Percentiles rank a stretch among this genome's conserved stretches.
Evolutionary conservation across 2,797 vertebrate genomes (phyloP).

Genomic region (Enteromius argenteus): DNA sequence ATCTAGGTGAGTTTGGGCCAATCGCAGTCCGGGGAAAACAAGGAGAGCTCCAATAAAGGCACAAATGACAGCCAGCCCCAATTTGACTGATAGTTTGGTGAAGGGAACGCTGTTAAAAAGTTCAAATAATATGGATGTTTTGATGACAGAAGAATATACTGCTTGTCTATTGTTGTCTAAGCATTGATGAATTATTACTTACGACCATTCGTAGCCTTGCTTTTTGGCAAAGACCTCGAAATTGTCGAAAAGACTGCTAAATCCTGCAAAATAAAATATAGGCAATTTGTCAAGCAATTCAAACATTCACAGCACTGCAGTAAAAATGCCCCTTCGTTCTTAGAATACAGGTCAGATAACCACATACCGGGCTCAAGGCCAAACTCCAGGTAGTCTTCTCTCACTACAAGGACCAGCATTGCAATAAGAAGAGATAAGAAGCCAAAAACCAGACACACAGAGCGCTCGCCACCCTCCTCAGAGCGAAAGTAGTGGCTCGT

Average conservation of each 20-base stretch:
- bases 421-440: constrained; percentile 90
- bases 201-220: constrained; percentile 91
- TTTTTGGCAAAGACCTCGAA: constrained; percentile 85
- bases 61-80: constrained; percentile 85
- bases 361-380: constrained; percentile 88
- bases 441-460: constrained; percentile 91
- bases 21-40: constrained; percentile 91
- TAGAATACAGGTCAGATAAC: not conserved
- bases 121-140: not conserved
- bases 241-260: constrained; percentile 78
- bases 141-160: not conserved
- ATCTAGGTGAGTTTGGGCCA: constrained; percentile 94
- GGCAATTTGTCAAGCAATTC: constrained; percentile 37
- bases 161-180: not conserved
- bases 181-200: constrained; percentile 70
- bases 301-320: not conserved
- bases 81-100: constrained; percentile 85
- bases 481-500: constrained; percentile 91
- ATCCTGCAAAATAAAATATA: constrained; percentile 70
- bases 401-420: constrained; percentile 90
- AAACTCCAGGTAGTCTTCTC: constrained; percentile 92
- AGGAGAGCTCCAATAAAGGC: constrained; percentile 89
- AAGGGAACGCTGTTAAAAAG: constrained; percentile 83
- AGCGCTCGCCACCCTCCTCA: constrained; percentile 91
- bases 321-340: not conserved